Evolutionary conservation across 2,113 vertebrate genomes (phyloP).

Genomic region (Ochotona curzoniae): DNA sequence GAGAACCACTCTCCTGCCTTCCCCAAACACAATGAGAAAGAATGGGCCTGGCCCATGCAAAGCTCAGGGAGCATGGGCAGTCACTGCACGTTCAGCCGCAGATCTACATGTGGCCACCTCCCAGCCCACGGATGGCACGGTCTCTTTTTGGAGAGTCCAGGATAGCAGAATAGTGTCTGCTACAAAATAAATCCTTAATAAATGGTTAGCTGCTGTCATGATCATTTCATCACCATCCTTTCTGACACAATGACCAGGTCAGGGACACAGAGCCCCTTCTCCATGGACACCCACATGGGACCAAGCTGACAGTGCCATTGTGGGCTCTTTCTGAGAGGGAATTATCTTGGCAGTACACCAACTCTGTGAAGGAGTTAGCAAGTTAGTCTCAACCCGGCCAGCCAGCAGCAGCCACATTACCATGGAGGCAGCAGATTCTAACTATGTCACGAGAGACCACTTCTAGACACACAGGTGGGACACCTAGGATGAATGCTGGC

Average conservation of each 20-base stretch:
- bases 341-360: background rate
- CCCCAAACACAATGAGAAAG: background rate
- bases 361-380: background rate
- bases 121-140: background rate
- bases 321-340: background rate
- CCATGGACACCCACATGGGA: fast-evolving
- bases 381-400: background rate
- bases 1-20: background rate
- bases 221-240: background rate
- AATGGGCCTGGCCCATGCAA: background rate
- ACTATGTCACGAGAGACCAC: background rate
- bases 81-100: background rate
- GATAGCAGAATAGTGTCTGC: background rate
- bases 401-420: background rate
- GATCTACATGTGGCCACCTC: background rate
- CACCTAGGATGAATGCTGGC: background rate
- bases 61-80: background rate
- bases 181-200: background rate
- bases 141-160: constrained; percentile 20
- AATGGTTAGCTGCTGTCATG: background rate
- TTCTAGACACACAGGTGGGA: background rate
- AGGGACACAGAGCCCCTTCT: background rate
- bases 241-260: background rate
- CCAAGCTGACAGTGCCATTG: background rate
- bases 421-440: background rate